Conservation (phyloP, 30 jellyfish, hydroid and myxozoan species). For the Hydractinia symbiolongicarpus region DNA sequence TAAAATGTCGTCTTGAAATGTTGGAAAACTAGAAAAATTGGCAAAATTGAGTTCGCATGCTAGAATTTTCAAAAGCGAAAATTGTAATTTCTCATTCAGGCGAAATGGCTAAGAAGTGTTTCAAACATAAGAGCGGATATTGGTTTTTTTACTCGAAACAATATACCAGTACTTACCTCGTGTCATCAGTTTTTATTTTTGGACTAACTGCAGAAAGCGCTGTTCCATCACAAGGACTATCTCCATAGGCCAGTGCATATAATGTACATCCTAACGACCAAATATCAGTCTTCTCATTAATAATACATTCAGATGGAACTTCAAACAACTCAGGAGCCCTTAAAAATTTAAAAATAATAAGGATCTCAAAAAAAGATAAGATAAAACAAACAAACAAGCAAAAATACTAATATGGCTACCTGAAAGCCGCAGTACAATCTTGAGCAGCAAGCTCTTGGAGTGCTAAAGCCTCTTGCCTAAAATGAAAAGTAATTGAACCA, state of each 20-base stretch:
- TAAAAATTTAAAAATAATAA: background rate
- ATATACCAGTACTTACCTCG: conserved; percentile 37
- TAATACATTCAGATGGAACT: conserved; percentile 71
- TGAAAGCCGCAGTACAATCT: conserved; percentile 91
- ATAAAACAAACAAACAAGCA: background rate
- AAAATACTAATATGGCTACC: conserved; percentile 33
- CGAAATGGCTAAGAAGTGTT: background rate
- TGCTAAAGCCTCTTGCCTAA: conserved; percentile 72
- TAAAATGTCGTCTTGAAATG: too few relatives aligned
- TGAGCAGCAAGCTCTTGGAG: conserved; percentile 83
- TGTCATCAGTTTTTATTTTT: conserved; percentile 48
- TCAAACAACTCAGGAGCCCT: conserved; percentile 96
- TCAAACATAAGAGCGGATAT: background rate
- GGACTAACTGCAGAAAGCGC: conserved; percentile 96
- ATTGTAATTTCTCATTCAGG: background rate
- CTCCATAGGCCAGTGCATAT: conserved; percentile 91
- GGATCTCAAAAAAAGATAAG: background rate
- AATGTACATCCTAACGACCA: conserved; percentile 96
- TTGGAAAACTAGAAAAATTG: too few relatives aligned
- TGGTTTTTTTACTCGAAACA: background rate
- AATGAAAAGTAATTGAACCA: background rate
- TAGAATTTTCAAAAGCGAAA: background rate
- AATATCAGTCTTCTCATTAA: conserved; percentile 74
- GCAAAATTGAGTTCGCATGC: too few relatives aligned
- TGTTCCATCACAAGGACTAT: conserved; percentile 95